Percentiles rank a stretch among this genome's conserved stretches.
These are phyloP conservation scores for Lepas anatifera DNA, from an alignment of 2,888 invertebrate genomes.

Conservation along the genomic window DNA sequence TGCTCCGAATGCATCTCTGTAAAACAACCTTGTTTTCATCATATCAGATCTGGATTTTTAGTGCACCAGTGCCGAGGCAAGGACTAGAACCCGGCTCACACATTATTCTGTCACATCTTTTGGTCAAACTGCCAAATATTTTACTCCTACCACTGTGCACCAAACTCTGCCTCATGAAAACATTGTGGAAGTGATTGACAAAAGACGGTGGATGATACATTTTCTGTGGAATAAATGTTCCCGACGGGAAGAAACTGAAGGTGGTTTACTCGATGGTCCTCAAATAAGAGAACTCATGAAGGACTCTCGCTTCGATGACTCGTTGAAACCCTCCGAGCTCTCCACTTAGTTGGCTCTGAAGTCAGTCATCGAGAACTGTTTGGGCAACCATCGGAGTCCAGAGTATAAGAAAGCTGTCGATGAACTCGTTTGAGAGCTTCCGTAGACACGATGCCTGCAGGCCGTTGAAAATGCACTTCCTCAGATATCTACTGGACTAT, in stretches of 20 bases:
- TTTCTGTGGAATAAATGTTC: constrained; percentile 7
- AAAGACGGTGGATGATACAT: not conserved
- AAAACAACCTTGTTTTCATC: too few relatives aligned
- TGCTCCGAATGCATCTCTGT: too few relatives aligned
- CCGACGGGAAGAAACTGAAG: constrained; percentile 14
- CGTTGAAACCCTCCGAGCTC: not conserved
- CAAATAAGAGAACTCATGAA: not conserved
- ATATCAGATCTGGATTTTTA: too few relatives aligned
- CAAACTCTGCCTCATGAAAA: not conserved
- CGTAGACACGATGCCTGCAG: constrained; percentile 29
- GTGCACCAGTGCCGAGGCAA: too few relatives aligned
- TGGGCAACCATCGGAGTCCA: constrained; percentile 11
- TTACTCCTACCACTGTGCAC: constrained; percentile 13
- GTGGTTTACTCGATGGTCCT: constrained; percentile 13
- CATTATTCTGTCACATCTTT: too few relatives aligned
- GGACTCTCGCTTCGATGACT: not conserved
- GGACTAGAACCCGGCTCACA: too few relatives aligned
- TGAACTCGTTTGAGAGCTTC: constrained; percentile 16
- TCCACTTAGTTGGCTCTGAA: constrained; percentile 16
- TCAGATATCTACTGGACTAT: constrained; percentile 30
- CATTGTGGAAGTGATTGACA: not conserved
- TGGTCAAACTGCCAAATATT: constrained; percentile 2
- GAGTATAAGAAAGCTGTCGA: constrained; percentile 14
- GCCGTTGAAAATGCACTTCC: constrained; percentile 32
- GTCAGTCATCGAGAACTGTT: constrained; percentile 12